Conservation (phyloP, 1,140 invertebrate genomes). For the Rhopalosiphum padi region DNA sequence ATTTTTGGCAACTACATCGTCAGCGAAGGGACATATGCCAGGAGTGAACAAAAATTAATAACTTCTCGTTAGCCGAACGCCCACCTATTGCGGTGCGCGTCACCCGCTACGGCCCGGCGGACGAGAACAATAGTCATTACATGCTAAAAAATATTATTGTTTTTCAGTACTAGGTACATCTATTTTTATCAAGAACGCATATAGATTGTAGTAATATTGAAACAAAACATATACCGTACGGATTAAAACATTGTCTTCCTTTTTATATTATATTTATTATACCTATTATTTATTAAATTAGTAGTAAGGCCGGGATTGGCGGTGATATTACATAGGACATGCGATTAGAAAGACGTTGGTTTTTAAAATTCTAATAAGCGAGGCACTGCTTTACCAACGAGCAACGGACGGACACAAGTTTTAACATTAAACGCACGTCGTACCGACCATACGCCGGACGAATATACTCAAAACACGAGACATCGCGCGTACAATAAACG, state of each 20-base stretch:
- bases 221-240: background rate
- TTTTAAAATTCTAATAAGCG: background rate
- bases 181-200: background rate
- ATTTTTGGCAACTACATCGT: constrained; percentile 25
- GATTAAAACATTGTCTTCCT: background rate
- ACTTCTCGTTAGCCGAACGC: constrained; percentile 36
- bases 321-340: background rate
- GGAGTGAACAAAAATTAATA: constrained; percentile 4
- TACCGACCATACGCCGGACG: background rate
- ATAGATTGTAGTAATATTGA: background rate
- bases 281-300: background rate
- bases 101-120: background rate
- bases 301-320: background rate
- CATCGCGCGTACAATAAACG: background rate
- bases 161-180: background rate
- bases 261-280: background rate
- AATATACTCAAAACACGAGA: constrained; percentile 6
- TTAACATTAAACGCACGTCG: constrained; percentile 18
- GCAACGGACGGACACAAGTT: background rate
- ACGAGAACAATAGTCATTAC: constrained; percentile 23
- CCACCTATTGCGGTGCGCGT: background rate
- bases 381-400: background rate
- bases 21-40: background rate
- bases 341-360: background rate
- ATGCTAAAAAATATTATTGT: constrained; percentile 23